Conservation (phyloP, 2,888 invertebrate genomes). For the Drosophila recens region DNA sequence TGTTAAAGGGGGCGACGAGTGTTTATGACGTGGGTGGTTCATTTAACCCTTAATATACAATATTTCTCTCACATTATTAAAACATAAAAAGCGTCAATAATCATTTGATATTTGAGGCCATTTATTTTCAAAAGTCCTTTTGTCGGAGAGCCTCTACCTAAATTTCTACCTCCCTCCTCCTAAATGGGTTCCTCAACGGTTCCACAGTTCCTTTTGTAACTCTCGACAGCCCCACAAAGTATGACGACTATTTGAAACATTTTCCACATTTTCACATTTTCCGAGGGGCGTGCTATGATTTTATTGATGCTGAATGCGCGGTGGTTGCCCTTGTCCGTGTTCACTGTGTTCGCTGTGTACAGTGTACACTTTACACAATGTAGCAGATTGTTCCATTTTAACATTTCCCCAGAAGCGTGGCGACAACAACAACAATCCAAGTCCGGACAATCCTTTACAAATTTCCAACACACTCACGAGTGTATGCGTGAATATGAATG, state of each 20-base stretch:
- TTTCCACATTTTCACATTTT: slow-evolving; percentile 46
- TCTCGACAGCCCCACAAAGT: slow-evolving; percentile 29
- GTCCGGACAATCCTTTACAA: slow-evolving; percentile 74
- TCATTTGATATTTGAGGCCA: slow-evolving; percentile 77
- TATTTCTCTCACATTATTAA: slow-evolving; percentile 77
- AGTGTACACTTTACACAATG: slow-evolving; percentile 74
- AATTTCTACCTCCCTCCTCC: neutral
- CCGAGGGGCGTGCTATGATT: slow-evolving; percentile 62
- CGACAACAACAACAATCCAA: slow-evolving; percentile 48
- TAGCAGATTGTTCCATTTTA: slow-evolving; percentile 71
- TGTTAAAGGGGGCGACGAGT: slow-evolving; percentile 66
- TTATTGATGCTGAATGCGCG: slow-evolving; percentile 54
- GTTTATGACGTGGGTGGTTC: slow-evolving; percentile 63
- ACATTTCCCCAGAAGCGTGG: slow-evolving; percentile 74
- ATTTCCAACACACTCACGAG: slow-evolving; percentile 44
- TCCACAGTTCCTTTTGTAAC: slow-evolving; percentile 33
- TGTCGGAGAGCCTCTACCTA: slow-evolving; percentile 9
- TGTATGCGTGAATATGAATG: slow-evolving; percentile 20
- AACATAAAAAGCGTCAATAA: slow-evolving; percentile 82
- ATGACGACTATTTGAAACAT: slow-evolving; percentile 57
- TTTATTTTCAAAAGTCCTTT: slow-evolving; percentile 68
- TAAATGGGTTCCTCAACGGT: slow-evolving; percentile 20
- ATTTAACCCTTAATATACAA: slow-evolving; percentile 71
- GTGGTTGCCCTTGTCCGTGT: slow-evolving; percentile 12
- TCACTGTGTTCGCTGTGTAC: slow-evolving; percentile 15